A percentile compares a stretch with the other conserved stretches of the same genome.
Evolutionary conservation across 2,113 vertebrate species (phyloP).

Genomic region (Mus spicilegus): DNA sequence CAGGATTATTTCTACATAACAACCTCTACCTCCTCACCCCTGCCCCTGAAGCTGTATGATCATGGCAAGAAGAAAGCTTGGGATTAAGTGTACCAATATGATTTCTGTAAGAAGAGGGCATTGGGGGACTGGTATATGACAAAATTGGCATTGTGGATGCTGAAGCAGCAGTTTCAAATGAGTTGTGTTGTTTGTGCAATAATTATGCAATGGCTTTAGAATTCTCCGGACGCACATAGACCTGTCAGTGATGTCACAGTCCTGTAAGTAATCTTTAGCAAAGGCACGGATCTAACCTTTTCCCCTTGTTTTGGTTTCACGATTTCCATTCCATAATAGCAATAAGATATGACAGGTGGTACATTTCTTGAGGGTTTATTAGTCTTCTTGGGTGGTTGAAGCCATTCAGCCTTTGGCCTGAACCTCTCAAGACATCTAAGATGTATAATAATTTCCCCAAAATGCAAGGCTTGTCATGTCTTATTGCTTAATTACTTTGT

Average conservation of each 20-base stretch:
- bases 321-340: constrained; percentile 88
- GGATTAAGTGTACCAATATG: constrained; percentile 82
- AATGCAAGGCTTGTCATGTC: constrained; percentile 86
- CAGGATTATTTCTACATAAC: constrained; percentile 86
- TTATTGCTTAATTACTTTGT: constrained; percentile 88
- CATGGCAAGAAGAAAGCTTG: constrained; percentile 81
- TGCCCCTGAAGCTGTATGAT: constrained; percentile 80
- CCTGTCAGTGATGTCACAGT: constrained; percentile 87
- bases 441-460: constrained; percentile 86
- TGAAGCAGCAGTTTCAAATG: constrained; percentile 83
- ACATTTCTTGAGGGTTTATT: constrained; percentile 84
- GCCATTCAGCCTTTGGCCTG: constrained; percentile 88
- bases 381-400: constrained; percentile 86
- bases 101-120: constrained; percentile 81
- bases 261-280: constrained; percentile 87
- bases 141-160: constrained; percentile 80
- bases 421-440: constrained; percentile 87
- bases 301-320: constrained; percentile 85
- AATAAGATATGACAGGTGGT: constrained; percentile 85
- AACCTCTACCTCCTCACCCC: constrained; percentile 69
- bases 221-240: constrained; percentile 87
- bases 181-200: constrained; percentile 82
- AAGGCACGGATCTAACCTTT: constrained; percentile 87
- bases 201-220: constrained; percentile 85
- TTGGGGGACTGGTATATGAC: constrained; percentile 77